These are phyloP conservation scores for Hydriomena furcata DNA, from an alignment of 2,888 invertebrate genomes.

Conservation along the genomic window DNA sequence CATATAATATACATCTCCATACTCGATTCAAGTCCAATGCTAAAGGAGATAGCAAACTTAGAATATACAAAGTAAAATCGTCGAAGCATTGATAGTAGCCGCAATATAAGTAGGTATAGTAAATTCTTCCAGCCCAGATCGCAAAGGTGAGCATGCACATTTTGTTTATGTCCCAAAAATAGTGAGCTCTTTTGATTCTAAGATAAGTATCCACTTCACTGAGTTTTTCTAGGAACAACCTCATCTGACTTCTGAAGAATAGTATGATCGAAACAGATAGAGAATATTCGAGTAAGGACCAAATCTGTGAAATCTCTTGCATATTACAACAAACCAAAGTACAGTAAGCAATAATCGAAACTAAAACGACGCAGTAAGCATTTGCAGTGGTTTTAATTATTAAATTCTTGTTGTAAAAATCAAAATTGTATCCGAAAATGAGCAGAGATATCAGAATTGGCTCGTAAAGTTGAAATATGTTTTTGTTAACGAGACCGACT, in stretches of 20 bases:
- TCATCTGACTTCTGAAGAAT: conserved; percentile 49
- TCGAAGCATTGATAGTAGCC: conserved; percentile 45
- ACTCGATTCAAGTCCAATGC: conserved; percentile 66
- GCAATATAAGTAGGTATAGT: conserved; percentile 54
- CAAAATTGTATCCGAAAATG: conserved; percentile 64
- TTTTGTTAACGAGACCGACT: conserved; percentile 27
- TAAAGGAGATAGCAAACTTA: conserved; percentile 56
- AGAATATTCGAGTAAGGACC: conserved; percentile 62
- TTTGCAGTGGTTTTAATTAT: conserved; percentile 38
- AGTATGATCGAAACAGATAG: conserved; percentile 50
- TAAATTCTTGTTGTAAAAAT: conserved; percentile 46
- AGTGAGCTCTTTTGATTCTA: conserved; percentile 51
- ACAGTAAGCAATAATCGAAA: conserved; percentile 42
- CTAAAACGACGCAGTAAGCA: conserved; percentile 51
- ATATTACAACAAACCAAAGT: conserved; percentile 51
- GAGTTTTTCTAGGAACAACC: conserved; percentile 48
- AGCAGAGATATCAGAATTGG: conserved; percentile 52
- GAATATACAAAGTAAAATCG: conserved; percentile 41
- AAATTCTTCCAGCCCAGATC: conserved; percentile 52
- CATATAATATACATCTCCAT: conserved; percentile 65
- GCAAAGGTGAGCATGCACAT: conserved; percentile 42
- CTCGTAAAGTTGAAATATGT: conserved; percentile 46
- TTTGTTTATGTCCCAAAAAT: conserved; percentile 42
- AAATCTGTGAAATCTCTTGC: conserved; percentile 48
- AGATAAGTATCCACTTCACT: conserved; percentile 54